Conservation (phyloP, 2,113 vertebrate genomes). For the Thamnaconus septentrionalis region DNA sequence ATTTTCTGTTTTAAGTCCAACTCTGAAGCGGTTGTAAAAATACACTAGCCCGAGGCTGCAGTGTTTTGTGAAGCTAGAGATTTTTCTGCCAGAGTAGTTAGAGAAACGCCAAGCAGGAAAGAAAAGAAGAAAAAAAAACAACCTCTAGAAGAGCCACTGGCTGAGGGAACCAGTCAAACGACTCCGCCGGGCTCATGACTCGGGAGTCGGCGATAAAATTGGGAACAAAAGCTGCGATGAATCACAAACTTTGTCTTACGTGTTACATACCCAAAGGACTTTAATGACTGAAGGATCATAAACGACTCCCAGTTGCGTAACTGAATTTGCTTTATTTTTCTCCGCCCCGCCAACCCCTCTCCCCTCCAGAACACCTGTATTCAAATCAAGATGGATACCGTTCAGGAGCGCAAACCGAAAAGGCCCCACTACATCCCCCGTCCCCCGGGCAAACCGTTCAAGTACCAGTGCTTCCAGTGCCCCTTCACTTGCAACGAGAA, state of each 20-base stretch:
- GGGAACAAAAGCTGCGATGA: slow-evolving; percentile 22
- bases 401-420: slow-evolving; percentile 92
- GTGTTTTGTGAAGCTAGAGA: slow-evolving; percentile 53
- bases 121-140: slow-evolving; percentile 1
- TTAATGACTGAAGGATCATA: neutral
- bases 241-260: neutral
- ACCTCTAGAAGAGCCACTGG: slow-evolving; percentile 6
- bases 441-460: slow-evolving; percentile 95
- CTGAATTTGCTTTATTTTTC: slow-evolving; percentile 5
- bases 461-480: slow-evolving; percentile 98
- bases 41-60: slow-evolving; percentile 64
- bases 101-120: slow-evolving; percentile 1
- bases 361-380: slow-evolving; percentile 29
- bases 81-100: slow-evolving; percentile 42
- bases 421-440: slow-evolving; percentile 97
- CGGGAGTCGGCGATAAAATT: slow-evolving; percentile 14
- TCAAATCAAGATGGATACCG: slow-evolving; percentile 79
- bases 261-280: neutral
- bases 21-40: slow-evolving; percentile 47
- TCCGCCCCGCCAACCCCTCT: neutral
- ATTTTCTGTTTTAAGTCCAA: slow-evolving; percentile 25
- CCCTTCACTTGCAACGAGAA: slow-evolving; percentile 99
- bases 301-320: neutral
- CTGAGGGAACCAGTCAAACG: slow-evolving; percentile 50
- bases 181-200: slow-evolving; percentile 24